Evolutionary conservation across 2,888 invertebrate genomes (phyloP).

Genomic region (Schrankia costaestrigalis): DNA sequence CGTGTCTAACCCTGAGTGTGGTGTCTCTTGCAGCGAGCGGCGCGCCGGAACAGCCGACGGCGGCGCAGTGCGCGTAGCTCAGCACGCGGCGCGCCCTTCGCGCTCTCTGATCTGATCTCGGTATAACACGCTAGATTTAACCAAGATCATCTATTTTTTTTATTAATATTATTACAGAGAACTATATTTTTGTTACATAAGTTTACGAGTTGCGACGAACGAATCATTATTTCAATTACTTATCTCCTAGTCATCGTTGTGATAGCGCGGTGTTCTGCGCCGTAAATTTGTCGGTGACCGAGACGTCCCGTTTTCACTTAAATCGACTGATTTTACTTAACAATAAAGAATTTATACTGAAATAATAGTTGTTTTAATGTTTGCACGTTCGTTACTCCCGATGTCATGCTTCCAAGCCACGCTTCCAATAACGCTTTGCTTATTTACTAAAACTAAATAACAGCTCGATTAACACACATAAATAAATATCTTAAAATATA

Average conservation of each 20-base stretch:
- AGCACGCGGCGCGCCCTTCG: conserved; percentile 50
- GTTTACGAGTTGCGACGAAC: conserved; percentile 56
- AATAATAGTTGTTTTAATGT: conserved; percentile 71
- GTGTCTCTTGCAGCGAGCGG: conserved; percentile 81
- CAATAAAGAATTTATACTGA: conserved; percentile 73
- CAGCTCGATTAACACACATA: conserved; percentile 38
- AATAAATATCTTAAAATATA: conserved; percentile 30
- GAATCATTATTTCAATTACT: conserved; percentile 46
- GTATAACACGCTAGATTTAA: conserved; percentile 76
- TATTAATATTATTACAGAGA: conserved; percentile 48
- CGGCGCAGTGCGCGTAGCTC: conserved; percentile 81
- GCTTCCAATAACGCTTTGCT: conserved; percentile 73
- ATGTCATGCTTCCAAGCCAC: conserved; percentile 60
- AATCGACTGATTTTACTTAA: conserved; percentile 78
- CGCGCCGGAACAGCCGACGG: conserved; percentile 79
- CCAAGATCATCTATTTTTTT: conserved; percentile 71
- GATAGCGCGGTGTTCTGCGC: conserved; percentile 56
- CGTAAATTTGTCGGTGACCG: conserved; percentile 58
- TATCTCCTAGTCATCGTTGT: conserved; percentile 64
- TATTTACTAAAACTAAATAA: conserved; percentile 50
- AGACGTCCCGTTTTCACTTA: conserved; percentile 70
- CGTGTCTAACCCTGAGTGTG: conserved; percentile 79
- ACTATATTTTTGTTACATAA: conserved; percentile 55
- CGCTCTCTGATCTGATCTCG: conserved; percentile 77
- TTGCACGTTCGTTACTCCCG: conserved; percentile 60